Percentiles rank a stretch among this genome's conserved stretches.
phyloP scores from a whole-genome alignment of 1,140 invertebrate species.

The Varroa destructor region DNA sequence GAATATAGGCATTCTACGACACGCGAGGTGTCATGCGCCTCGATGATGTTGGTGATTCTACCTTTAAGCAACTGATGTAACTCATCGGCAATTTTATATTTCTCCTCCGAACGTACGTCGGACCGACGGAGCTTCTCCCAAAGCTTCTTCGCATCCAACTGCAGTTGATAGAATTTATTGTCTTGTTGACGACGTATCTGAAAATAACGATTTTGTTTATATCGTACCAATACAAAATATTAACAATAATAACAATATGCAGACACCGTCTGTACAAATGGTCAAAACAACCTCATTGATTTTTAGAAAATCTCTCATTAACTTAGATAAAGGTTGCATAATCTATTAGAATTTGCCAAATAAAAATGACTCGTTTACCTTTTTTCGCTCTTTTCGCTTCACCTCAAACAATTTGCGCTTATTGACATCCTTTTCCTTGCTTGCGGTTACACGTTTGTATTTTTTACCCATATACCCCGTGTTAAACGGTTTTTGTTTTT shows the following conservation, averaged over 20 bases:
- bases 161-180: constrained; percentile 22
- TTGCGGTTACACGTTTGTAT: neutral
- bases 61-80: constrained; percentile 32
- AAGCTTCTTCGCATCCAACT: neutral
- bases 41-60: constrained; percentile 45
- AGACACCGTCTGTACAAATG: no score
- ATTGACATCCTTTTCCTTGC: neutral
- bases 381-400: constrained; percentile 20
- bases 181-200: constrained; percentile 11
- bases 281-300: no score
- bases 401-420: constrained; percentile 20
- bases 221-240: no score
- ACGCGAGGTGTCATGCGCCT: constrained; percentile 71
- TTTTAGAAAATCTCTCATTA: no score
- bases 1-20: constrained; percentile 76
- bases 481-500: no score
- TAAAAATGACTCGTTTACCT: neutral
- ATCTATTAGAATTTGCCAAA: no score
- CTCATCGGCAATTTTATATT: neutral
- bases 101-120: constrained; percentile 14
- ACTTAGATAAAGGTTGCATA: no score
- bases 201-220: no score
- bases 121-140: constrained; percentile 11
- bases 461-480: no score
- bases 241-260: no score